These are phyloP conservation scores for Pheosia gnoma DNA, from an alignment of 2,888 invertebrate species.

Conservation along the genomic window DNA sequence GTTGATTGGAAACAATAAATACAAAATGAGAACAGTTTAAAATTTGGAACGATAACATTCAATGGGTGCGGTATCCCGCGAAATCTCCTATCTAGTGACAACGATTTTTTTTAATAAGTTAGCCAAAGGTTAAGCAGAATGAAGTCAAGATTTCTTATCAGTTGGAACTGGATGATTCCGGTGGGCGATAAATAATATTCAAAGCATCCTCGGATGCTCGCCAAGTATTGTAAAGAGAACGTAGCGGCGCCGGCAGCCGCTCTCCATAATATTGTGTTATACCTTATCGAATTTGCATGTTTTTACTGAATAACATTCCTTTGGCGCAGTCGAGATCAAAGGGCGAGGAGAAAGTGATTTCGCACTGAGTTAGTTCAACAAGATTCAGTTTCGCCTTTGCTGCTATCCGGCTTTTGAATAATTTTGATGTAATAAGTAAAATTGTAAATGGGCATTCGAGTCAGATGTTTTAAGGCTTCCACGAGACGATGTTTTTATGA, in stretches of 20 bases:
- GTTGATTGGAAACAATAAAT: too few relatives aligned
- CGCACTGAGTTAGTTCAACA: constrained; percentile 83
- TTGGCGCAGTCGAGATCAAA: constrained; percentile 82
- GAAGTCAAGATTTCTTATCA: constrained; percentile 19
- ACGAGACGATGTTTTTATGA: constrained; percentile 7
- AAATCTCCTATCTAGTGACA: too few relatives aligned
- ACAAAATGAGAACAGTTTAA: too few relatives aligned
- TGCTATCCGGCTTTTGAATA: constrained; percentile 75
- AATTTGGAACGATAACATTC: too few relatives aligned
- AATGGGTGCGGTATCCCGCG: too few relatives aligned
- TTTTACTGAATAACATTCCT: constrained; percentile 84
- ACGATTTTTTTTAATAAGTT: too few relatives aligned
- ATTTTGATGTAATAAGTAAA: constrained; percentile 80
- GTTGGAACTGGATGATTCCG: constrained; percentile 29
- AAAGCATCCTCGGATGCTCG: constrained; percentile 54
- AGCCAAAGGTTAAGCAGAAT: too few relatives aligned
- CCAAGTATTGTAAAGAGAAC: constrained; percentile 53
- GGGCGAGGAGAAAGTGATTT: constrained; percentile 81
- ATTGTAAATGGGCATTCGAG: constrained; percentile 76
- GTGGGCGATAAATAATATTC: constrained; percentile 61
- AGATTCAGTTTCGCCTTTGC: constrained; percentile 77
- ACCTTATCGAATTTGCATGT: constrained; percentile 85
- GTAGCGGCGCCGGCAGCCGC: constrained; percentile 57
- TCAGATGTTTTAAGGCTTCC: constrained; percentile 53
- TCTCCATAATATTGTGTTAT: constrained; percentile 82